phyloP scores from a whole-genome alignment of 2,888 invertebrate genomes.

The Drosophila tripunctata region DNA sequence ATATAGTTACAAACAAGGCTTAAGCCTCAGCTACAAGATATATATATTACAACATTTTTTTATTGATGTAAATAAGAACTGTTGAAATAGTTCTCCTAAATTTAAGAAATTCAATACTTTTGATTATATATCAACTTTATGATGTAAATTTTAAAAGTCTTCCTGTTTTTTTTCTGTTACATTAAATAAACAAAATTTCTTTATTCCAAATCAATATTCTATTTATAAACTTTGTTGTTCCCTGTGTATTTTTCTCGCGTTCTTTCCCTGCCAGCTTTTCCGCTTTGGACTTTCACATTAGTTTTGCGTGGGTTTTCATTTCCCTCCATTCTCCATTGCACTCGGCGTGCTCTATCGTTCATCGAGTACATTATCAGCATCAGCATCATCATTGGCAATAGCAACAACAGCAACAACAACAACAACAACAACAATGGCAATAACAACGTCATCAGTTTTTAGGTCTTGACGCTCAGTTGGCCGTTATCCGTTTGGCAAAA shows the following conservation, averaged over 20 bases:
- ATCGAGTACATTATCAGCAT: slow-evolving; percentile 62
- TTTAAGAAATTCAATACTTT: too few relatives aligned
- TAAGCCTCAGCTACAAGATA: too few relatives aligned
- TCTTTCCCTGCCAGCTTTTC: neutral
- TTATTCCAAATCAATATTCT: too few relatives aligned
- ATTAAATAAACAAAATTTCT: neutral
- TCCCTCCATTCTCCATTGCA: slow-evolving; percentile 34
- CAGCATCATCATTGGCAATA: slow-evolving; percentile 45
- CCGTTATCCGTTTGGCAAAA: slow-evolving; percentile 68
- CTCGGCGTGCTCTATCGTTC: slow-evolving; percentile 72
- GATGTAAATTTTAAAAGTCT: too few relatives aligned
- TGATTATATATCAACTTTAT: too few relatives aligned
- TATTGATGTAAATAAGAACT: too few relatives aligned
- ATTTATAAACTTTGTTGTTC: neutral
- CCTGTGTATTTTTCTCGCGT: neutral
- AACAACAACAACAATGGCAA: slow-evolving; percentile 28
- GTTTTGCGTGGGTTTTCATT: slow-evolving; percentile 61
- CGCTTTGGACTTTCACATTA: slow-evolving; percentile 67
- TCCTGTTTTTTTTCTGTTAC: too few relatives aligned
- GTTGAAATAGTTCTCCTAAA: too few relatives aligned
- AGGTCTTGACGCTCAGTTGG: slow-evolving; percentile 67
- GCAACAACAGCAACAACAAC: slow-evolving; percentile 20
- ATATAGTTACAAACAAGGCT: too few relatives aligned
- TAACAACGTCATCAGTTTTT: slow-evolving; percentile 72
- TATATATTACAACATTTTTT: too few relatives aligned